Conservation (phyloP, 2,797 vertebrate genomes). For the Alauda arvensis region DNA sequence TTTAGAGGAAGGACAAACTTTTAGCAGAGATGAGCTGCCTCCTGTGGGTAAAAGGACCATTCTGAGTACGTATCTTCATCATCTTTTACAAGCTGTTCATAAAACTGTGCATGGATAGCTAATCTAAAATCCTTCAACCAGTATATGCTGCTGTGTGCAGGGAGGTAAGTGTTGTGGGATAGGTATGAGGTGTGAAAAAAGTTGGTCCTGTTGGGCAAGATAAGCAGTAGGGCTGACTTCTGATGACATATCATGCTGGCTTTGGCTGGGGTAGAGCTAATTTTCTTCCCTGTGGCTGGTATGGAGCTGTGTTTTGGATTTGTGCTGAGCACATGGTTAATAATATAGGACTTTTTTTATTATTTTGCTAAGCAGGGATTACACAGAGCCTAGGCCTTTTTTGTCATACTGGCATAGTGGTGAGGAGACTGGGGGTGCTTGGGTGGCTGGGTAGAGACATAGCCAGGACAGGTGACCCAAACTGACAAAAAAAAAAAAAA, state of each 20-base stretch:
- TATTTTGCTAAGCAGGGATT: not conserved
- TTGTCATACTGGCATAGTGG: not conserved
- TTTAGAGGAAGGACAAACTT: constrained; percentile 41
- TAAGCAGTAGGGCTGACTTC: not conserved
- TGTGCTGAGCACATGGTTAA: not conserved
- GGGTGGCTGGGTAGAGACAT: not conserved
- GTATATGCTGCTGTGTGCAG: not conserved
- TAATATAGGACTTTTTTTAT: not conserved
- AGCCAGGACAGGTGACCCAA: not conserved
- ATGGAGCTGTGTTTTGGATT: not conserved
- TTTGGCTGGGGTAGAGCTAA: not conserved
- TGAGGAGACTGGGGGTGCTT: not conserved
- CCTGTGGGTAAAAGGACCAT: not conserved
- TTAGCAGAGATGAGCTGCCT: not conserved
- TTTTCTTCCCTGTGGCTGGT: not conserved
- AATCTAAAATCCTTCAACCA: not conserved
- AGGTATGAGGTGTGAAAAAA: not conserved
- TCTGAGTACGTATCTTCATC: not conserved
- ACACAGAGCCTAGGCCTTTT: not conserved
- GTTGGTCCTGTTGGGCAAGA: not conserved
- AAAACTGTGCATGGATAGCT: not conserved
- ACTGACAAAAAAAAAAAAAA: not conserved
- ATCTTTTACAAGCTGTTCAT: constrained; percentile 12
- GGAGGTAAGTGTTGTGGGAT: not conserved
- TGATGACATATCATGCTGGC: not conserved